A percentile compares a stretch with the other conserved stretches of the same genome.
phyloP scores from a whole-genome alignment of 2,888 invertebrate genomes.

The Clunio marinus region DNA sequence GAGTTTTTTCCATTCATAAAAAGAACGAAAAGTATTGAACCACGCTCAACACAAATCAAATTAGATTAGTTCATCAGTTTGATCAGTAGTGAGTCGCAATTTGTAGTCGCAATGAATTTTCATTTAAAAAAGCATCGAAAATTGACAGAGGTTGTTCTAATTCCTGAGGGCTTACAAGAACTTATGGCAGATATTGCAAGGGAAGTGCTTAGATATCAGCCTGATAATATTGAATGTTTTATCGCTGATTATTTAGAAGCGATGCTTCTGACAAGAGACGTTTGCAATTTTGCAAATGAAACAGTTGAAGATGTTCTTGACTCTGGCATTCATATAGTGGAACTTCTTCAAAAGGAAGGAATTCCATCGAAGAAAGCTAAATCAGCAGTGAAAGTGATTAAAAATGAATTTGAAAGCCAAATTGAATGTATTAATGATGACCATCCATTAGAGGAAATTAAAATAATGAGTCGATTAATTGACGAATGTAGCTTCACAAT shows the following conservation, averaged over 20 bases:
- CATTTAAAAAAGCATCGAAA: conserved; percentile 10
- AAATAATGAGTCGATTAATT: conserved; percentile 47
- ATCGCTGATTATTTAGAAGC: conserved; percentile 66
- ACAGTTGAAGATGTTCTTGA: conserved; percentile 47
- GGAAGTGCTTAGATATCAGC: conserved; percentile 67
- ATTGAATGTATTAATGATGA: conserved; percentile 40
- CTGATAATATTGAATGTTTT: conserved; percentile 60
- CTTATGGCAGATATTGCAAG: conserved; percentile 68
- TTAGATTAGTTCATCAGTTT: background rate
- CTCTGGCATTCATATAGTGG: conserved; percentile 42
- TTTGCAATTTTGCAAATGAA: conserved; percentile 44
- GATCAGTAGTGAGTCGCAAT: background rate
- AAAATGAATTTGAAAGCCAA: conserved; percentile 45
- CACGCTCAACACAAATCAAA: conserved; percentile 26
- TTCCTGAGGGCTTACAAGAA: conserved; percentile 66
- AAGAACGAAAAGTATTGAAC: background rate
- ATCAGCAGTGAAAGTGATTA: conserved; percentile 45
- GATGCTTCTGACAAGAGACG: conserved; percentile 61
- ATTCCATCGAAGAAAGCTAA: conserved; percentile 45
- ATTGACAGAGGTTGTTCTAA: background rate
- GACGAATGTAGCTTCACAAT: conserved; percentile 46
- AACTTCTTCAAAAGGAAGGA: conserved; percentile 46
- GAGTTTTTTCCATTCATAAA: background rate
- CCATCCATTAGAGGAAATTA: conserved; percentile 45
- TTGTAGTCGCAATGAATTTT: conserved; percentile 20